Evolutionary conservation across 2,888 invertebrate species (phyloP), one percentile per base, ranked within the genome.

Genomic region (Athrips mouffetella): DNA sequence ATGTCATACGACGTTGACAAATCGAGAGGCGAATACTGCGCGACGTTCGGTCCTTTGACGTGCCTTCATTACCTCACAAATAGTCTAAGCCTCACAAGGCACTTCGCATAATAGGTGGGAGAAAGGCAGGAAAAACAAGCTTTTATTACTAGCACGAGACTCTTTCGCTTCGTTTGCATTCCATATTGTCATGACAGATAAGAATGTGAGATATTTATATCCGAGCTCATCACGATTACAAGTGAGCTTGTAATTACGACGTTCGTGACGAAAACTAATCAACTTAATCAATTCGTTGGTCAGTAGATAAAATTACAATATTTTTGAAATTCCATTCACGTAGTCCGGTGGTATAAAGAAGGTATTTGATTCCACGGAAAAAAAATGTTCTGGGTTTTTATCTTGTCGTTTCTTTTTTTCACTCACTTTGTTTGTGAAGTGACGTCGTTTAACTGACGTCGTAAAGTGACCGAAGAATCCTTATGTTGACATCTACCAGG

Each of bases 1-100:
- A 78, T 76, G 71, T 63, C 61, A 57, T 58, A 53, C 67, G 83
- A 83, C 84, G 69, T 84, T 83, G 82, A 86, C 75, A 80, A 82
- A 86, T 86, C 74, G 80, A 70, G 67, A 61, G 60, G 54, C 61
- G 66, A 71, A 73, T 67, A 62, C 70, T 66, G 63, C 65, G 62
- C 68, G 83, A 80, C 81, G 67, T 66, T 60, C 57, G 56, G 60
- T 63, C 62, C 59, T 68, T 68, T 65, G 60, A 58, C 60, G 58
- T 54, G 53, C 60, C 58, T 64, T 58, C 59, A 58, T 65, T 60
- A 45, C 31, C 25, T 3, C 31, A 11, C 21, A 29, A 15, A n/a
- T n/a, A n/a, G n/a, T n/a, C n/a, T n/a, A n/a, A n/a, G n/a, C n/a
- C n/a, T n/a, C n/a, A n/a, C n/a, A n/a, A 27, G 15, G 16, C 8